These are phyloP conservation scores for Heliconius hortense DNA, from an alignment of 2,888 invertebrate species.

Conservation along the genomic window DNA sequence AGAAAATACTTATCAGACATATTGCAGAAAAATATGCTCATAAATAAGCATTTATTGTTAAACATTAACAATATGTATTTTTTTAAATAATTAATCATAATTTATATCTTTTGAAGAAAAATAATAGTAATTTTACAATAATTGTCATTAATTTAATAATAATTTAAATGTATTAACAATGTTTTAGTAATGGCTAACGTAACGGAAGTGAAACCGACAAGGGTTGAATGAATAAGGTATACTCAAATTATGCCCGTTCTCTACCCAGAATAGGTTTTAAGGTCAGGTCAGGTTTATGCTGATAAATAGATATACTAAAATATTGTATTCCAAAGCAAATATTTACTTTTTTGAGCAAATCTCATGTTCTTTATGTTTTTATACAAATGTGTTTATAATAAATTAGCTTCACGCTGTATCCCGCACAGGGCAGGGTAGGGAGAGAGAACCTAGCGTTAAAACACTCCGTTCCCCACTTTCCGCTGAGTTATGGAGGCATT, in stretches of 20 bases:
- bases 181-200: not conserved
- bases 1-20: too few species aligned
- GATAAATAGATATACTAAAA: not conserved
- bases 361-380: too few species aligned
- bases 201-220: not conserved
- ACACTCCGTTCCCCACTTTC: too few species aligned
- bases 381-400: too few species aligned
- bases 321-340: not conserved
- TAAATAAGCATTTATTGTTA: too few species aligned
- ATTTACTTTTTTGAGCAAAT: not conserved
- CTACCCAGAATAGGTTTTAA: conserved; percentile 4
- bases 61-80: too few species aligned
- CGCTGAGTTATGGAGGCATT: too few species aligned
- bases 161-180: not conserved
- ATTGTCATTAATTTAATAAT: not conserved
- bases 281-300: not conserved
- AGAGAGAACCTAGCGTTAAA: too few species aligned
- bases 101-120: not conserved
- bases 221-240: conserved; percentile 15
- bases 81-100: too few species aligned
- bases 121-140: not conserved
- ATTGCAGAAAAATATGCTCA: too few species aligned
- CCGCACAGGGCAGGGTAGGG: too few species aligned
- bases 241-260: conserved; percentile 3
- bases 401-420: too few species aligned